Evolutionary conservation across 1,140 invertebrate genomes (phyloP).

Genomic region (Maconellicoccus hirsutus): DNA sequence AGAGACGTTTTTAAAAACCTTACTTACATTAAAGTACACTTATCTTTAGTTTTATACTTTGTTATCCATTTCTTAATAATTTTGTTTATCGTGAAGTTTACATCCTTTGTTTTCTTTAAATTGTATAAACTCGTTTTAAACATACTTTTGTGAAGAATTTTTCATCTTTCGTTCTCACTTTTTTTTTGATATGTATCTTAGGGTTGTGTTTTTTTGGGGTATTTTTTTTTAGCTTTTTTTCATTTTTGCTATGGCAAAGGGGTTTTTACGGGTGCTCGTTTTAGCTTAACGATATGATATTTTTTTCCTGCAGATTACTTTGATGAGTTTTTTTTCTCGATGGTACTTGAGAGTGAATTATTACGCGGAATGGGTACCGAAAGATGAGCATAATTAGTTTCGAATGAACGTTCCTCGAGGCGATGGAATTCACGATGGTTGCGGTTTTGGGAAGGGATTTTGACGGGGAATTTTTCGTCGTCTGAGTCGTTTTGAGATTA

Average conservation of each 20-base stretch:
- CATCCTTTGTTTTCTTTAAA: slow-evolving; percentile 9
- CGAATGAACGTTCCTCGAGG: too few species aligned
- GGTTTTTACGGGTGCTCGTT: too few species aligned
- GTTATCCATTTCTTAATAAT: slow-evolving; percentile 9
- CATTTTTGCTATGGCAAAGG: not conserved
- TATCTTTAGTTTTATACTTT: slow-evolving; percentile 10
- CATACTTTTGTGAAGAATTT: not conserved
- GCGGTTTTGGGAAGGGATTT: too few species aligned
- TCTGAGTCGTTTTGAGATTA: too few species aligned
- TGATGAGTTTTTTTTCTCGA: too few species aligned
- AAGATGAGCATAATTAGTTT: too few species aligned
- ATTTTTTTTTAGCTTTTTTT: not conserved
- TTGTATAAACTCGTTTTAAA: slow-evolving; percentile 1
- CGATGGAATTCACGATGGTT: too few species aligned
- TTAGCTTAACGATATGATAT: too few species aligned
- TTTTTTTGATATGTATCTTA: not conserved
- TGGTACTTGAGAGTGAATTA: too few species aligned
- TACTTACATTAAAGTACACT: slow-evolving; percentile 4
- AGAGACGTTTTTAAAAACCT: slow-evolving; percentile 9
- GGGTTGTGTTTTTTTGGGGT: not conserved
- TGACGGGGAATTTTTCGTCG: too few species aligned
- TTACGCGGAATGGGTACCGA: too few species aligned
- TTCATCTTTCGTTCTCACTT: not conserved
- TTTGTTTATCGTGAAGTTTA: slow-evolving; percentile 4
- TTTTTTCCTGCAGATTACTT: too few species aligned